Percentiles rank a stretch among this genome's conserved stretches.
Evolutionary conservation across 2,113 vertebrate species (phyloP).

Genomic region (Lasiurus cinereus): DNA sequence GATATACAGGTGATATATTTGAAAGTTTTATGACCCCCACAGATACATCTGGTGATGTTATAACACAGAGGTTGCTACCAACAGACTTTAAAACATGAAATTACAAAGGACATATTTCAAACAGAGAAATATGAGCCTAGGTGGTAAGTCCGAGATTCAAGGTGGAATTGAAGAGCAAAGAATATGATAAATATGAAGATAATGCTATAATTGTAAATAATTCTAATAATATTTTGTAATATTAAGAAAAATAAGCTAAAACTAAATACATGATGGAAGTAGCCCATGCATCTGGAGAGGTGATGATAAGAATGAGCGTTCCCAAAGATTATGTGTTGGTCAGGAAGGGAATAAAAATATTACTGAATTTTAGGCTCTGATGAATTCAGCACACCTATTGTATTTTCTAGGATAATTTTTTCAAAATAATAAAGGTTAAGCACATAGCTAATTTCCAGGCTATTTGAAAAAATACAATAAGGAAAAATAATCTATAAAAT

Average conservation of each 20-base stretch:
- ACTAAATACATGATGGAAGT: background rate
- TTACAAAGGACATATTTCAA: background rate
- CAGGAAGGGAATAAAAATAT: background rate
- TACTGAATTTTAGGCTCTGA: background rate
- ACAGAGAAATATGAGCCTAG: background rate
- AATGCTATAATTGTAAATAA: background rate
- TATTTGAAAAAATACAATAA: background rate
- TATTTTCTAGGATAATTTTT: background rate
- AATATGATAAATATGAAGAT: background rate
- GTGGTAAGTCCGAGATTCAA: background rate
- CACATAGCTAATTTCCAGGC: background rate
- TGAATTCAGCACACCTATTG: background rate
- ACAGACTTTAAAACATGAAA: background rate
- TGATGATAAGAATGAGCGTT: background rate
- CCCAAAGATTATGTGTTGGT: background rate
- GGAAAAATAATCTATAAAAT: background rate
- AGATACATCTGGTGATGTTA: background rate
- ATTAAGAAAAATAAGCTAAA: constrained; percentile 15
- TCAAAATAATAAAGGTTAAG: constrained; percentile 12
- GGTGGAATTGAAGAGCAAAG: background rate
- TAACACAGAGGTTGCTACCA: background rate
- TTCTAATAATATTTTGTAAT: background rate
- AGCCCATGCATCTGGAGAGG: background rate
- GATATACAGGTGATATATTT: background rate
- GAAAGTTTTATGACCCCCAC: background rate